These are phyloP conservation scores for Shargacucullia verbasci DNA, from an alignment of 2,888 invertebrate genomes.

Conservation along the genomic window DNA sequence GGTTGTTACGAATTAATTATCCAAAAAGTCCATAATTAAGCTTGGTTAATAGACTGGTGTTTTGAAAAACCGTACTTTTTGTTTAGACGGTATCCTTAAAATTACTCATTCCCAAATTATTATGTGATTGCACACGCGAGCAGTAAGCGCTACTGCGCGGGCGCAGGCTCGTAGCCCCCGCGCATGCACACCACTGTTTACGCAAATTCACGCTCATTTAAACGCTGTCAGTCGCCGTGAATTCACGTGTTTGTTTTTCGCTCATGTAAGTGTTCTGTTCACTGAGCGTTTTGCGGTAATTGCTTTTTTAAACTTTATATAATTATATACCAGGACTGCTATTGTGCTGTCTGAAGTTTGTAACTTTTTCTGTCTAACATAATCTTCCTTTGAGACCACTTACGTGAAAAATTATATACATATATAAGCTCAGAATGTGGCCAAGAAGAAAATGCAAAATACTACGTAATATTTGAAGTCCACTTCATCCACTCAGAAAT, in stretches of 20 bases:
- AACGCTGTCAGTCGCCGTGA: slow-evolving; percentile 40
- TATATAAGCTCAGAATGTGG: too few relatives aligned
- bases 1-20: slow-evolving; percentile 10
- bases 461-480: too few relatives aligned
- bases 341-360: slow-evolving; percentile 24
- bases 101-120: slow-evolving; percentile 34
- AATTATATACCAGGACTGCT: slow-evolving; percentile 23
- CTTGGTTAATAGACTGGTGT: slow-evolving; percentile 28
- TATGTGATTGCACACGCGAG: slow-evolving; percentile 30
- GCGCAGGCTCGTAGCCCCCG: slow-evolving; percentile 6
- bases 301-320: slow-evolving; percentile 42
- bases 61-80: slow-evolving; percentile 36
- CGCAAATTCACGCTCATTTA: slow-evolving; percentile 45
- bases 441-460: neutral
- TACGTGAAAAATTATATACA: slow-evolving; percentile 4
- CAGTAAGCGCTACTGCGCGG: neutral
- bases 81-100: slow-evolving; percentile 24
- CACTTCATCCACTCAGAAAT: too few relatives aligned
- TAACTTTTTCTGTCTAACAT: slow-evolving; percentile 26
- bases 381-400: slow-evolving; percentile 6
- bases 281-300: slow-evolving; percentile 33
- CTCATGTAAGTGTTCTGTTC: slow-evolving; percentile 38
- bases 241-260: slow-evolving; percentile 43
- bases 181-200: slow-evolving; percentile 41
- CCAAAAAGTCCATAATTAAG: slow-evolving; percentile 11